Conservation (phyloP, 2,113 vertebrate genomes). For the Carassius gibelio region DNA sequence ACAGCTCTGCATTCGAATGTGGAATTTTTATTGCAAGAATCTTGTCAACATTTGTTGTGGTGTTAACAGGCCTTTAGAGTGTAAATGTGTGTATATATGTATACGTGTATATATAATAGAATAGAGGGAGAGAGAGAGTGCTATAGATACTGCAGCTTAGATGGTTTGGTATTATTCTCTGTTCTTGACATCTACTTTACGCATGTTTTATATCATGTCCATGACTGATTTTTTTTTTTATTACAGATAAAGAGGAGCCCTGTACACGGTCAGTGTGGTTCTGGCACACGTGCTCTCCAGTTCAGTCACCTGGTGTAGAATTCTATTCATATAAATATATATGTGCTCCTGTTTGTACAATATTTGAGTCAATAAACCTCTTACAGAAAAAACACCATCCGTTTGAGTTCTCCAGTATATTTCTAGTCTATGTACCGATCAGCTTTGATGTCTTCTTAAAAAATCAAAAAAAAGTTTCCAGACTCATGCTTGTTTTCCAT, state of each 20-base stretch:
- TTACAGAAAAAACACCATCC: conserved; percentile 70
- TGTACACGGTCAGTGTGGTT: conserved; percentile 52
- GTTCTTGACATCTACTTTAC: too few species aligned
- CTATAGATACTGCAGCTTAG: too few species aligned
- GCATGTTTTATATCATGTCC: too few species aligned
- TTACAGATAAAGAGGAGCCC: conserved; percentile 70
- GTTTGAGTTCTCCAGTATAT: conserved; percentile 11
- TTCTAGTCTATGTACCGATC: conserved; percentile 45
- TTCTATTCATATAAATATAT: conserved; percentile 62
- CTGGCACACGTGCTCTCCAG: conserved; percentile 66
- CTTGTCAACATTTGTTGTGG: background rate
- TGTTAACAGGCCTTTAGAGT: background rate
- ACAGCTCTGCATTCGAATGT: background rate
- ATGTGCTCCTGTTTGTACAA: conserved; percentile 87
- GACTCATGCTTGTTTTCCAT: conserved; percentile 18
- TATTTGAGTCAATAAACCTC: conserved; percentile 87
- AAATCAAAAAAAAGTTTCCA: background rate
- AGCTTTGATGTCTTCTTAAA: conserved; percentile 27
- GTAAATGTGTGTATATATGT: background rate
- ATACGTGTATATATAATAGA: too few species aligned
- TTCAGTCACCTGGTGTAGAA: conserved; percentile 69
- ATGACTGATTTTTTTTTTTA: conserved; percentile 19
- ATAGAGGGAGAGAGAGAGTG: too few species aligned
- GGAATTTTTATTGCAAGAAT: background rate
- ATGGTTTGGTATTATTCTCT: too few species aligned